These are phyloP conservation scores for Aix galericulata DNA, from an alignment of 2,113 vertebrate genomes.

Conservation along the genomic window DNA sequence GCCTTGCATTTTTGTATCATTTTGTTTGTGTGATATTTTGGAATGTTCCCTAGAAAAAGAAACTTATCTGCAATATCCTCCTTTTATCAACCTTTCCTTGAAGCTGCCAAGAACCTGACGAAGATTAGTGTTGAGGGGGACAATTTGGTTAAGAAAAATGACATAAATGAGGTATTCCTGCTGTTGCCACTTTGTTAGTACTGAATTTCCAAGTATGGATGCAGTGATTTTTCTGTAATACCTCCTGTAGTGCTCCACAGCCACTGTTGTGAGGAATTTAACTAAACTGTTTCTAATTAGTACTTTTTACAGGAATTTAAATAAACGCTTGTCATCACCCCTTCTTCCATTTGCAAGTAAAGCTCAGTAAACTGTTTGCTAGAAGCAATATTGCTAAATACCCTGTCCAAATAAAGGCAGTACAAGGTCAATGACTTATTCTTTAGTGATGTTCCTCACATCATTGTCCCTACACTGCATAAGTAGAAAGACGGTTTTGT, in stretches of 20 bases:
- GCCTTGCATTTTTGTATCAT: neutral
- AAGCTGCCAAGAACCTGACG: neutral
- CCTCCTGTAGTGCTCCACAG: neutral
- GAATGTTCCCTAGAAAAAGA: neutral
- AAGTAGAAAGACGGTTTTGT: neutral
- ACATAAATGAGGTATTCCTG: conserved; percentile 23
- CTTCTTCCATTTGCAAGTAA: neutral
- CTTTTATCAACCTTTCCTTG: neutral
- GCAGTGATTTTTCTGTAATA: neutral
- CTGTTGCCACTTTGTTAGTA: conserved; percentile 4
- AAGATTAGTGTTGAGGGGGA: neutral
- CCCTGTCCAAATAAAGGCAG: neutral
- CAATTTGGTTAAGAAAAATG: conserved; percentile 19
- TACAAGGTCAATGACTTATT: neutral
- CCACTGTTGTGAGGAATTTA: conserved; percentile 6
- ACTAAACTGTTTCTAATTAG: conserved; percentile 29
- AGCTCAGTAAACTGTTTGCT: neutral
- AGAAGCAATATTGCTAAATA: neutral
- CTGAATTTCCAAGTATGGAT: neutral
- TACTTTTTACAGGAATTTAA: neutral
- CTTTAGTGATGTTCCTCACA: neutral
- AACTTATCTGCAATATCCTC: neutral
- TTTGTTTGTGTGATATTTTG: neutral
- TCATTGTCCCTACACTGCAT: neutral
- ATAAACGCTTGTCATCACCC: neutral